phyloP scores from a whole-genome alignment of 1,140 invertebrate genomes.

The Hycleus cichorii region DNA sequence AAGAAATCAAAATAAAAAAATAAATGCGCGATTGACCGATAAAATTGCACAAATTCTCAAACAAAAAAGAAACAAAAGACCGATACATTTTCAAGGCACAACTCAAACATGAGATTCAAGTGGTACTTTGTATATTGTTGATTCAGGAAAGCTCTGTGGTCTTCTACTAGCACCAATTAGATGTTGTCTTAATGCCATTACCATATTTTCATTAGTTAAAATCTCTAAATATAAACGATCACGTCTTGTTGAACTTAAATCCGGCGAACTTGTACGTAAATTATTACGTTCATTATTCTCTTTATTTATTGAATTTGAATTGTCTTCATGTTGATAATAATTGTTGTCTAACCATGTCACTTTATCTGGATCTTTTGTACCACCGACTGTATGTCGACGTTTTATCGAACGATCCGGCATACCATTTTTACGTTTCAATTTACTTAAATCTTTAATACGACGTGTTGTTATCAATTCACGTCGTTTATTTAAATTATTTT shows the following conservation, averaged over 20 bases:
- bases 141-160: constrained; percentile 50
- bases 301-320: constrained; percentile 41
- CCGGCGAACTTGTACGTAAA: constrained; percentile 54
- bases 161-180: constrained; percentile 42
- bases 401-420: constrained; percentile 73
- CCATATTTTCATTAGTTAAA: constrained; percentile 46
- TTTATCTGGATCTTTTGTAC: constrained; percentile 76
- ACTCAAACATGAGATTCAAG: constrained; percentile 51
- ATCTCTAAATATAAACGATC: constrained; percentile 48
- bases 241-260: constrained; percentile 47
- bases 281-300: constrained; percentile 42
- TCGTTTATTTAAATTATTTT: constrained; percentile 67
- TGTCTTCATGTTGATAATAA: constrained; percentile 40
- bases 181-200: constrained; percentile 43
- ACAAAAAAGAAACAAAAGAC: neutral
- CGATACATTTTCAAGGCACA: constrained; percentile 17
- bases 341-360: constrained; percentile 52
- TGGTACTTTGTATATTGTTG: constrained; percentile 50
- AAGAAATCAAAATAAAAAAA: constrained; percentile 10
- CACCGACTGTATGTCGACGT: constrained; percentile 84
- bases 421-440: constrained; percentile 65
- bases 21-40: constrained; percentile 16
- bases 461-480: constrained; percentile 50
- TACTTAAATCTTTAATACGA: constrained; percentile 49
- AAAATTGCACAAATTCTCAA: constrained; percentile 19